phyloP scores from a whole-genome alignment of 1,140 invertebrate species.

The Cotesia typhae region DNA sequence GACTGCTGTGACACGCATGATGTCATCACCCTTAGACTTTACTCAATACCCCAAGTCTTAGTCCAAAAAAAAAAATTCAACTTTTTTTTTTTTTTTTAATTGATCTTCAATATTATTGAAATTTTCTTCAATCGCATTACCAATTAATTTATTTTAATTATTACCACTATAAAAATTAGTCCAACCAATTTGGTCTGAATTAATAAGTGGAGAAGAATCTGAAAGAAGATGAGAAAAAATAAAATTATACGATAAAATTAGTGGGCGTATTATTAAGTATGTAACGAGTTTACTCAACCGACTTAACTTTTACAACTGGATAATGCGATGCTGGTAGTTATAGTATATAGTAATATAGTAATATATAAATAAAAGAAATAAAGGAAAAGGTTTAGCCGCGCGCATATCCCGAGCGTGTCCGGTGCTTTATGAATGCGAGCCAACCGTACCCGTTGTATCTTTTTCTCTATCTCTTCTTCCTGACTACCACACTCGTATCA shows the following conservation, averaged over 20 bases:
- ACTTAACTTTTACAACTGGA: not conserved
- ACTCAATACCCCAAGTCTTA: conserved; percentile 1
- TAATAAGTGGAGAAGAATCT: not conserved
- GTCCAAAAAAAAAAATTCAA: not conserved
- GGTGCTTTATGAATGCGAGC: conserved; percentile 55
- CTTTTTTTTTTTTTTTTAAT: no score
- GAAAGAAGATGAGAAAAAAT: not conserved
- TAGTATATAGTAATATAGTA: not conserved
- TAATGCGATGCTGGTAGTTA: not conserved
- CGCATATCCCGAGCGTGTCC: conserved; percentile 38
- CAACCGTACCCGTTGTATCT: conserved; percentile 40
- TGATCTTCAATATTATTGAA: no score
- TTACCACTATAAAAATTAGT: no score
- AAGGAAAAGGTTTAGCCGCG: not conserved
- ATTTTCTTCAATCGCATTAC: no score
- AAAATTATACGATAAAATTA: not conserved
- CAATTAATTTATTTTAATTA: no score
- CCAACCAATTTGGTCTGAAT: no score
- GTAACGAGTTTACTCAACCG: conserved; percentile 9
- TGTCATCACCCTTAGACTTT: conserved; percentile 21
- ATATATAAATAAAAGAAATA: not conserved
- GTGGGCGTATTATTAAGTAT: conserved; percentile 6
- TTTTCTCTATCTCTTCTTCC: not conserved
- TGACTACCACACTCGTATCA: not conserved
- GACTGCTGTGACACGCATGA: conserved; percentile 4